Evolutionary conservation across 2,888 invertebrate species (phyloP).

Genomic region (Oxycera nigricornis): DNA sequence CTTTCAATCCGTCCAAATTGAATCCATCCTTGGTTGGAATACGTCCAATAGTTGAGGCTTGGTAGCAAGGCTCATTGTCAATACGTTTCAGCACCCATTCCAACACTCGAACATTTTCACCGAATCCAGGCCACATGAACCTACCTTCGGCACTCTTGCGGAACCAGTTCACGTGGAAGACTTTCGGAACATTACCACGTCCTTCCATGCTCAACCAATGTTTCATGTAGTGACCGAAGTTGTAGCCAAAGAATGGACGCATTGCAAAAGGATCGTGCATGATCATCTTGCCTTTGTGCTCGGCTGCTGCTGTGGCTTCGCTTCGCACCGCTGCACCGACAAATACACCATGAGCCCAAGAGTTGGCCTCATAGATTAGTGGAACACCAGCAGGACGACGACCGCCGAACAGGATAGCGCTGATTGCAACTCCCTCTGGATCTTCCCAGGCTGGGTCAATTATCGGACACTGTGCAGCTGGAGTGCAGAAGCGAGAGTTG

Average conservation of each 20-base stretch:
- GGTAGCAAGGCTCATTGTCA: conserved; percentile 75
- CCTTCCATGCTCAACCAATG: conserved; percentile 94
- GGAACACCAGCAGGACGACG: conserved; percentile 94
- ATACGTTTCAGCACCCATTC: conserved; percentile 95
- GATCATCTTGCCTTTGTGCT: conserved; percentile 86
- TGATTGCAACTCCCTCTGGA: conserved; percentile 92
- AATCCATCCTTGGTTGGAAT: conserved; percentile 71
- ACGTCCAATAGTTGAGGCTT: conserved; percentile 78
- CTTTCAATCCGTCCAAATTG: conserved; percentile 74
- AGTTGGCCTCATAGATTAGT: conserved; percentile 87
- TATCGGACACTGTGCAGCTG: conserved; percentile 94
- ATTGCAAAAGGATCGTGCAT: conserved; percentile 99
- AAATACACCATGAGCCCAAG: conserved; percentile 97
- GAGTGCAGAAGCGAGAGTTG: conserved; percentile 96
- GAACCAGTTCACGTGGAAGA: conserved; percentile 99
- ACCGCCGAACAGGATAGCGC: conserved; percentile 96
- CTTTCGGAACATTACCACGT: conserved; percentile 80
- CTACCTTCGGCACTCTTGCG: conserved; percentile 83
- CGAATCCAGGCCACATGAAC: conserved; percentile 99
- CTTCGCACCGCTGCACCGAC: conserved; percentile 94
- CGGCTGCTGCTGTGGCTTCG: conserved; percentile 98
- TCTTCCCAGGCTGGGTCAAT: conserved; percentile 94
- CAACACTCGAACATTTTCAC: conserved; percentile 94
- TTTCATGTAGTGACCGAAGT: conserved; percentile 94
- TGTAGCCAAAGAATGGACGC: conserved; percentile 99